Conservation (phyloP, 2,113 vertebrate genomes). For the Ochotona curzoniae region DNA sequence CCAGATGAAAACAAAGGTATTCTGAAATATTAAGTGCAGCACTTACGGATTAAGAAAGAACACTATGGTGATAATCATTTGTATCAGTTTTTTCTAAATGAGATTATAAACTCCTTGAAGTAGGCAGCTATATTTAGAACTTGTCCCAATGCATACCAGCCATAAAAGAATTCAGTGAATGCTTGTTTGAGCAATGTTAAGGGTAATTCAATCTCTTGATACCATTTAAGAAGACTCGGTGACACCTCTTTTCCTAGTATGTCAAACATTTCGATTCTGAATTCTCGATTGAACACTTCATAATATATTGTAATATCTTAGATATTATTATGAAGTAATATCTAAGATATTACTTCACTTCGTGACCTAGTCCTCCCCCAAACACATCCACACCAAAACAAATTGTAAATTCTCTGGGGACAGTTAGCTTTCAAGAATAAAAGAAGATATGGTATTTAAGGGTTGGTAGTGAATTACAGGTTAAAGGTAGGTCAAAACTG, state of each 20-base stretch:
- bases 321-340: background rate
- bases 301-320: background rate
- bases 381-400: background rate
- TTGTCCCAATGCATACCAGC: background rate
- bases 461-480: background rate
- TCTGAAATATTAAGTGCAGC: background rate
- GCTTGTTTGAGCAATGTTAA: background rate
- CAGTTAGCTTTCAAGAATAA: background rate
- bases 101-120: background rate
- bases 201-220: background rate
- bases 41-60: background rate
- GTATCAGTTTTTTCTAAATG: background rate
- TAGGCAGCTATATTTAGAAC: background rate
- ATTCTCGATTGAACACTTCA: background rate
- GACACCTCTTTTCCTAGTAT: background rate
- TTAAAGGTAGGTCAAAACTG: background rate
- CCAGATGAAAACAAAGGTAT: background rate
- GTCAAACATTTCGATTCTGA: background rate
- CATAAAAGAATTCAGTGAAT: background rate
- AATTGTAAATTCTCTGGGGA: background rate
- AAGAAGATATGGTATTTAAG: background rate
- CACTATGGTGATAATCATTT: background rate
- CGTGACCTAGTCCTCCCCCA: background rate
- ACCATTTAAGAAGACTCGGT: background rate
- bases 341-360: background rate